Evolutionary conservation across 2,797 vertebrate species (phyloP).

Genomic region (Gadopsis bispinosus): DNA sequence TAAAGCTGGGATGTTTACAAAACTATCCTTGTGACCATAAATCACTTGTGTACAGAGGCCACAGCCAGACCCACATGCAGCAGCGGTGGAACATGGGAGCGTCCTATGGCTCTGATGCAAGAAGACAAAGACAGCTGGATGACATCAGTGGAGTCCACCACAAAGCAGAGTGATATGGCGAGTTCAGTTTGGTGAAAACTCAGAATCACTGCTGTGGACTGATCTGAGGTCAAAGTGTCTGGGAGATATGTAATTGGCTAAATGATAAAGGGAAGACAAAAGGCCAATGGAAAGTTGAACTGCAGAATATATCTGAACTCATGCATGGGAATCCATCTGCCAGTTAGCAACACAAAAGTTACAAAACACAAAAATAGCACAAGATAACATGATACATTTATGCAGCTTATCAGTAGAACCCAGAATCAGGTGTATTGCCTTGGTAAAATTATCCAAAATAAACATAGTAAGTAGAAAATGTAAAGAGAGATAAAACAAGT

Average conservation of each 20-base stretch:
- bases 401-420: not conserved
- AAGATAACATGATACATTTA: not conserved
- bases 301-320: not conserved
- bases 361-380: not conserved
- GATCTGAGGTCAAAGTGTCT: conserved; percentile 18
- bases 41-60: conserved; percentile 49
- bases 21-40: conserved; percentile 60
- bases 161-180: conserved; percentile 26
- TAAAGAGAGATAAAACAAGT: too few relatives aligned
- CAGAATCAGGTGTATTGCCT: too few relatives aligned
- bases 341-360: not conserved
- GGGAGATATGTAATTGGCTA: not conserved
- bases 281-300: too few relatives aligned
- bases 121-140: conserved; percentile 51
- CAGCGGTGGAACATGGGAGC: conserved; percentile 33
- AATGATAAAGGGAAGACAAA: conserved; percentile 19
- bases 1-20: conserved; percentile 67
- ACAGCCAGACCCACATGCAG: conserved; percentile 42
- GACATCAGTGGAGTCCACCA: conserved; percentile 61
- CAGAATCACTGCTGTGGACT: conserved; percentile 15
- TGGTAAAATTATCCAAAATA: too few relatives aligned
- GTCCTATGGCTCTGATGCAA: conserved; percentile 52
- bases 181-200: conserved; percentile 31
- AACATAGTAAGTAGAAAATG: too few relatives aligned
- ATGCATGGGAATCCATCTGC: conserved; percentile 6